phyloP scores from a whole-genome alignment of 2,797 vertebrate genomes.

The Sebastes kiyomatsui region DNA sequence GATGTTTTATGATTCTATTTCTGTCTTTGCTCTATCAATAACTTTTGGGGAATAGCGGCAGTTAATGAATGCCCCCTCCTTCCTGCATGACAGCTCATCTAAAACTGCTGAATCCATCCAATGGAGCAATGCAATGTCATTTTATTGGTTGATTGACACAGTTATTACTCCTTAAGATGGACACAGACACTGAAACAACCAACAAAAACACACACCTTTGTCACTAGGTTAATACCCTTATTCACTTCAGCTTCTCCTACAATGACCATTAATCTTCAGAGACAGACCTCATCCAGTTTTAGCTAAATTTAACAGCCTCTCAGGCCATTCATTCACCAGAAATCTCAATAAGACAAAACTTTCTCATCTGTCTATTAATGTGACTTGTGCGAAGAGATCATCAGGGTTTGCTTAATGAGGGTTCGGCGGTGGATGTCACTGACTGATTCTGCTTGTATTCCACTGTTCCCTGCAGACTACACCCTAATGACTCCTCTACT shows the following conservation, averaged over 20 bases:
- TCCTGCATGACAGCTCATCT: constrained; percentile 17
- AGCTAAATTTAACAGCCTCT: constrained; percentile 45
- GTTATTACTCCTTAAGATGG: background rate
- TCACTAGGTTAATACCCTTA: constrained; percentile 2
- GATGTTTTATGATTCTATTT: constrained; percentile 50
- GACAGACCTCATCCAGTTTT: constrained; percentile 19
- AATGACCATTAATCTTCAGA: constrained; percentile 35
- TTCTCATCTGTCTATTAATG: constrained; percentile 33
- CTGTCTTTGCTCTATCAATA: constrained; percentile 41
- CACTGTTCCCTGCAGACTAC: constrained; percentile 35
- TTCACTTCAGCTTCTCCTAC: constrained; percentile 26
- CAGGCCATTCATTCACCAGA: constrained; percentile 20
- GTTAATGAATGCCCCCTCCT: constrained; percentile 25
- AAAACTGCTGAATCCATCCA: constrained; percentile 24
- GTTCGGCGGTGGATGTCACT: constrained; percentile 26
- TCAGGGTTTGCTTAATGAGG: constrained; percentile 40
- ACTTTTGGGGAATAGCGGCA: constrained; percentile 31
- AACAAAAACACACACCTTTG: constrained; percentile 27
- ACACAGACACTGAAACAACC: background rate
- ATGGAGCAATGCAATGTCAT: background rate
- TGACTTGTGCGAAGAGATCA: constrained; percentile 18
- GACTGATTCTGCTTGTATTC: constrained; percentile 52
- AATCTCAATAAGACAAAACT: constrained; percentile 26
- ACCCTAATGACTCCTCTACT: constrained; percentile 53
- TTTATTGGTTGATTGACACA: constrained; percentile 6